Percentiles rank a stretch among this genome's conserved stretches.
These are phyloP conservation scores for Burhinus bistriatus DNA, from an alignment of 2,113 vertebrate genomes.

Conservation along the genomic window DNA sequence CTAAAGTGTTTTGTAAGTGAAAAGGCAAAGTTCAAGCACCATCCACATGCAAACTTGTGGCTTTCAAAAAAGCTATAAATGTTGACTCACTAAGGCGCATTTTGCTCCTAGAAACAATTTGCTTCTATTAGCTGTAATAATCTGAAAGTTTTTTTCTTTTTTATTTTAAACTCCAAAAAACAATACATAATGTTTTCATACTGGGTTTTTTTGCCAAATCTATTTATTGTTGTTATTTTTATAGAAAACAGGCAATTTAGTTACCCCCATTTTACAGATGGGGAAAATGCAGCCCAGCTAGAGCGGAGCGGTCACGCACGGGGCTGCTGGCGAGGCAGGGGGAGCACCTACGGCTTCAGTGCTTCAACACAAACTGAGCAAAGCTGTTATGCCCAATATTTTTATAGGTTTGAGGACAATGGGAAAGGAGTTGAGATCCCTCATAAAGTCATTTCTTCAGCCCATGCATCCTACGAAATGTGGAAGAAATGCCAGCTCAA, in stretches of 20 bases:
- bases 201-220: background rate
- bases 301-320: background rate
- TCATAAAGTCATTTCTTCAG: background rate
- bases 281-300: background rate
- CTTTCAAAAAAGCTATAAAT: background rate
- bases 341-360: background rate
- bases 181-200: background rate
- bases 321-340: background rate
- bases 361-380: background rate
- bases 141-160: background rate
- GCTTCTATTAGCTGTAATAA: background rate
- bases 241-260: background rate
- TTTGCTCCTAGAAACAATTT: background rate
- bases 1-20: background rate
- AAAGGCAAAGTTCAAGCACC: background rate
- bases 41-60: background rate
- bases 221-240: background rate
- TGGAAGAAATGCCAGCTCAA: background rate
- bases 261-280: background rate
- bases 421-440: background rate
- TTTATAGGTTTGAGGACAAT: background rate
- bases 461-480: background rate
- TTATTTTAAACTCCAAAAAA: background rate
- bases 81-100: background rate
- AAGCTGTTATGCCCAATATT: background rate